Percentiles rank a stretch among this genome's conserved stretches.
Evolutionary conservation across 2,113 vertebrate species (phyloP).

Genomic region (Mystacornis crossleyi): DNA sequence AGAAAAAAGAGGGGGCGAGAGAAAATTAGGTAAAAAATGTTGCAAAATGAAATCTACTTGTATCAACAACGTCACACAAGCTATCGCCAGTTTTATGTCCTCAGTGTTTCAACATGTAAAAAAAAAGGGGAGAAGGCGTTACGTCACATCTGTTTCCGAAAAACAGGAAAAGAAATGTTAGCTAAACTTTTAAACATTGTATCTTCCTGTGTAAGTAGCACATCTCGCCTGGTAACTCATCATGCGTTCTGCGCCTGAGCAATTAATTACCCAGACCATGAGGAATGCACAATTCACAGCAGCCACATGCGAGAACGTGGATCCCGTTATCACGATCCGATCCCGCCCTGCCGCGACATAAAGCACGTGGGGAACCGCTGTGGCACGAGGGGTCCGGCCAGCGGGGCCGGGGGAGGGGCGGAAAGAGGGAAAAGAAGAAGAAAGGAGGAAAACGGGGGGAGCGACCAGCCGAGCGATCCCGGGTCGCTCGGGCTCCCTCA

Average conservation of each 20-base stretch:
- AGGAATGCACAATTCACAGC: rapidly evolving
- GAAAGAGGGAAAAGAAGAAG: rapidly evolving
- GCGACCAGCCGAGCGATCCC: not conserved
- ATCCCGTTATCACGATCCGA: not conserved
- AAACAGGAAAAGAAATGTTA: not conserved
- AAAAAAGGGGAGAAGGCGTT: not conserved
- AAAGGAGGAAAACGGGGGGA: not conserved
- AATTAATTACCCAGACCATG: not conserved
- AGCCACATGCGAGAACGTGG: rapidly evolving
- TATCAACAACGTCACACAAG: not conserved
- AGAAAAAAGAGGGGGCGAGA: rapidly evolving
- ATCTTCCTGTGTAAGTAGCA: not conserved
- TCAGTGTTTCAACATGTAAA: rapidly evolving
- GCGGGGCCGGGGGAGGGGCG: not conserved
- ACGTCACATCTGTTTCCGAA: not conserved
- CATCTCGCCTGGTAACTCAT: not conserved
- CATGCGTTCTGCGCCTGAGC: not conserved
- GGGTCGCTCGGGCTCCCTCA: not conserved
- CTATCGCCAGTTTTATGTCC: not conserved
- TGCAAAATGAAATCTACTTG: not conserved
- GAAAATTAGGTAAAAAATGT: not conserved
- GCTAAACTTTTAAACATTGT: not conserved
- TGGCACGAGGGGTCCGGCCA: not conserved
- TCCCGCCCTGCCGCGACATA: not conserved
- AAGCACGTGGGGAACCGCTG: not conserved